These are phyloP conservation scores for Anoncus sp. DNA, from an alignment of 2,888 invertebrate species.

Conservation along the genomic window DNA sequence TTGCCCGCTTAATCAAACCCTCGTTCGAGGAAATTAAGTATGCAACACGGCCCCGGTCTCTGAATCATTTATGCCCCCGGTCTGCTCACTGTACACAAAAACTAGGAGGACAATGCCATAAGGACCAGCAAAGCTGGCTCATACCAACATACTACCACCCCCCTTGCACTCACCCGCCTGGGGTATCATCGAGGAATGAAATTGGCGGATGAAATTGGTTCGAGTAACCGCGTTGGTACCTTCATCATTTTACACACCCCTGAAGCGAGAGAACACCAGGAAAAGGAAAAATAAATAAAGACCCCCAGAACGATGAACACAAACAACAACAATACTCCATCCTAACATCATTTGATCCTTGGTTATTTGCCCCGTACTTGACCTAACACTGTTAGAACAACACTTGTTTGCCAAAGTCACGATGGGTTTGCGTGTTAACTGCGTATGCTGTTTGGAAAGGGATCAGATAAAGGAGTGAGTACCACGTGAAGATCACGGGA, in stretches of 20 bases:
- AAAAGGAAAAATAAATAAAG: constrained; percentile 4
- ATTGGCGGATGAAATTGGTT: constrained; percentile 37
- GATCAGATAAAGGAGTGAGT: constrained; percentile 9
- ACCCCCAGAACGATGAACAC: background rate
- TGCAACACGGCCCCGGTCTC: constrained; percentile 64
- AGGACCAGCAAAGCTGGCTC: background rate
- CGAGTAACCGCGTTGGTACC: constrained; percentile 45
- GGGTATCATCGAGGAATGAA: constrained; percentile 41
- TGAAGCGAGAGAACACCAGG: no score
- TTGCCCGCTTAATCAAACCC: constrained; percentile 60
- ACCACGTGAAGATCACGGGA: background rate
- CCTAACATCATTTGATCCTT: constrained; percentile 18
- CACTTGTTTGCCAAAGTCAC: constrained; percentile 22
- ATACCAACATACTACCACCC: constrained; percentile 25
- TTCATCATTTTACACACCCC: constrained; percentile 42
- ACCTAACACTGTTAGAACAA: constrained; percentile 28
- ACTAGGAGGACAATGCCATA: background rate
- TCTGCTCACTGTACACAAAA: no score
- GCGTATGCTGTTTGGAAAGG: constrained; percentile 13
- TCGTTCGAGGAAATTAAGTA: constrained; percentile 65
- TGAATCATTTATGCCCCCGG: constrained; percentile 67
- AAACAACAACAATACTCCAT: background rate
- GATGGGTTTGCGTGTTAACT: constrained; percentile 10
- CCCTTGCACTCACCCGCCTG: no score
- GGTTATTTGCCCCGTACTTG: constrained; percentile 11